Percentiles rank a stretch among this genome's conserved stretches.
phyloP scores from a whole-genome alignment of 2,797 vertebrate genomes.

The Chloroceryle inda region DNA sequence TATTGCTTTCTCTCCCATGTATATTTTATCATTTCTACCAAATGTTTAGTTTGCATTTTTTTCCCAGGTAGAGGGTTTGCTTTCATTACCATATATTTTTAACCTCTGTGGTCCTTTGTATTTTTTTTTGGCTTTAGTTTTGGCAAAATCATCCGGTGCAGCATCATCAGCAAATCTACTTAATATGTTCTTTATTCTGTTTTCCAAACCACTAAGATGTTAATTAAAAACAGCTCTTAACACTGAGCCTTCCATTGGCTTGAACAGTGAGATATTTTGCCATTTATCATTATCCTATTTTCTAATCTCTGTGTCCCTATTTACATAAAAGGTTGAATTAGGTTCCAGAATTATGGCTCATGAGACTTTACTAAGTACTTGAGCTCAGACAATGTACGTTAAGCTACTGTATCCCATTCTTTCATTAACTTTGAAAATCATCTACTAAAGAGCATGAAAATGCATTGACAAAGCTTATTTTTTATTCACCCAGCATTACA shows the following conservation, averaged over 20 bases:
- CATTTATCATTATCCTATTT: not conserved
- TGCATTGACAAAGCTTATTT: not conserved
- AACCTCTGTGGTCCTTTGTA: not conserved
- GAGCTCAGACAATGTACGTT: not conserved
- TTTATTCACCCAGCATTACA: not conserved
- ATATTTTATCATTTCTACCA: not conserved
- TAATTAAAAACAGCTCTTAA: conserved; percentile 59
- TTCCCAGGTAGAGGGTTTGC: not conserved
- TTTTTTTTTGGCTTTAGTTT: conserved; percentile 46
- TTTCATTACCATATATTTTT: conserved; percentile 22
- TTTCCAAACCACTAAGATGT: conserved; percentile 40
- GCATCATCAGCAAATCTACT: conserved; percentile 23
- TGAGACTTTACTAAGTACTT: not conserved
- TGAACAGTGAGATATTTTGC: not conserved
- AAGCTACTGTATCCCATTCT: not conserved
- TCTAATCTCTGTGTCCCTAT: not conserved
- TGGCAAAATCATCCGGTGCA: conserved; percentile 38
- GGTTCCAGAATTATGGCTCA: not conserved
- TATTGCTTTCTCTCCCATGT: not conserved
- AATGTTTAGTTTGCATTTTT: not conserved
- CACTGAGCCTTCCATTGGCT: not conserved
- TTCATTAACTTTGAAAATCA: not conserved
- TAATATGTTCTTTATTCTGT: conserved; percentile 32
- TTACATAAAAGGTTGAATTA: not conserved
- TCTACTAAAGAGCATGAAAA: not conserved